phyloP scores from a whole-genome alignment of 2,113 vertebrate species.

The Grammatotria lemairii region DNA sequence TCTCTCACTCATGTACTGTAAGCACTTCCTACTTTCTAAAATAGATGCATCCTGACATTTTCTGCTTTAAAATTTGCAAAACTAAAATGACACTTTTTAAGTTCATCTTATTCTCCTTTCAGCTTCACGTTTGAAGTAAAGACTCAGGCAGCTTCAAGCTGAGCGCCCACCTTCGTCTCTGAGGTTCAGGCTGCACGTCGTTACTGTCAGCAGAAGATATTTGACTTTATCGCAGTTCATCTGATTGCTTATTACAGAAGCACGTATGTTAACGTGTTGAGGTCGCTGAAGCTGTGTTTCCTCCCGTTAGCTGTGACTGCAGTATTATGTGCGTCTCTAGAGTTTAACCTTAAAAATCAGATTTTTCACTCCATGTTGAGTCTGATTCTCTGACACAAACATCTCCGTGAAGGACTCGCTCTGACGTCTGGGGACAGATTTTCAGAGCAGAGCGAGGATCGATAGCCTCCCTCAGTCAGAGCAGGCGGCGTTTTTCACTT shows the following conservation, averaged over 20 bases:
- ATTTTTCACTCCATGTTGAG: background rate
- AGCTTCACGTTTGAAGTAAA: background rate
- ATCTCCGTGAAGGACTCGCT: background rate
- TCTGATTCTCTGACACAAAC: background rate
- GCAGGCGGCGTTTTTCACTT: background rate
- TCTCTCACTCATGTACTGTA: background rate
- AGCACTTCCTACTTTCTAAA: background rate
- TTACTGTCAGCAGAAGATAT: background rate
- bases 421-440: background rate
- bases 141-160: background rate
- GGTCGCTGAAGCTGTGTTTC: background rate
- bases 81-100: background rate
- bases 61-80: background rate
- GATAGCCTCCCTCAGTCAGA: background rate
- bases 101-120: background rate
- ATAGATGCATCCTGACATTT: background rate
- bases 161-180: background rate
- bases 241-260: background rate
- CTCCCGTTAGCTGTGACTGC: background rate
- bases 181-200: background rate
- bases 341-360: background rate
- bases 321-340: background rate
- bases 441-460: background rate
- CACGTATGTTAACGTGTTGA: background rate
- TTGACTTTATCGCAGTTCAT: background rate